Evolutionary conservation across 2,888 invertebrate genomes (phyloP), one percentile per base, ranked within the genome.

Genomic region (Hypomecis punctinalis): DNA sequence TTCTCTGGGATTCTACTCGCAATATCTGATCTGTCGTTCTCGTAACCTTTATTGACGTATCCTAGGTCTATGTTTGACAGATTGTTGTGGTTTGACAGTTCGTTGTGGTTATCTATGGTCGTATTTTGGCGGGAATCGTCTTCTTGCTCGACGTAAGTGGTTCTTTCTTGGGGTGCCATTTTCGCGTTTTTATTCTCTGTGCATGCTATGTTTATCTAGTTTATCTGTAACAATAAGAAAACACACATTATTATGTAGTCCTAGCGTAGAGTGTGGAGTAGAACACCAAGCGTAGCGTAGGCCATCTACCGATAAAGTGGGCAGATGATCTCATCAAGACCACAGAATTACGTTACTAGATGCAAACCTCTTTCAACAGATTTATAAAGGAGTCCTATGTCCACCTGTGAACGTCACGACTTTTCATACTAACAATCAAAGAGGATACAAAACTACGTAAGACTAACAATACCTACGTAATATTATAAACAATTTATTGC

Each of bases 111-210:
- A 70, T 80, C 80, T 72, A 81, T 81, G 63, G 77, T 78, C 45
- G 80, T 73, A 66, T 78, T 88, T 82, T 87, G 85, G 73, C 83
- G 81, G 75, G 86, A 78, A 64, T 81, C 80, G 11, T 84, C 82
- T 33, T 85, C 84, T 70, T 91, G 83, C 61, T 88, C 89, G 71
- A 85, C 89, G 76, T 90, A 89, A 35, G 88, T 77, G 69, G 87
- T 88, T 84, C 93, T 86, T 80, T 93, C 93, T 86, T 93, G 93
- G 0, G 93, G 93, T 74, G 93, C 93, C 93, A 93, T 93, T 78
- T 83, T 53, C 40, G 57, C 48, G 74, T 74, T 72, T 73, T 67
- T 67, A 59, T 66, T 69, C 71, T 61, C 53, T 66, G 63, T 74
- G 72, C 72, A 64, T 68, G 71, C 67, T 72, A 74, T 76, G 72